Base-by-base conservation (phyloP, 2,113 vertebrate species). In the Gnathonemus longibarbis region DNA sequence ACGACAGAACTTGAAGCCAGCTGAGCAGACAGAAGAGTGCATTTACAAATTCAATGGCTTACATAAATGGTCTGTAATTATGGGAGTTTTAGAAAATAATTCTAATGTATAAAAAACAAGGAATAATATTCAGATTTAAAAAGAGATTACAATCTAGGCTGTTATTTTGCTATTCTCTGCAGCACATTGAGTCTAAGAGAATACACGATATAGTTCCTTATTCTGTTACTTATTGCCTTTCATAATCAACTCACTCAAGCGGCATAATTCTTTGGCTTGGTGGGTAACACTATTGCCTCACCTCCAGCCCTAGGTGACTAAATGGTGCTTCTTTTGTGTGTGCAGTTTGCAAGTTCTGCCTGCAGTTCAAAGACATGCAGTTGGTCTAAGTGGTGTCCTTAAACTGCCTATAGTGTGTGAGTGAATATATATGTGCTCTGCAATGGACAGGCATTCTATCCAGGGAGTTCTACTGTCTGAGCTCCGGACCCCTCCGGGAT, bases 31-130 rank as follows among this genome's bases (percentile, higher is more conserved):
- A 19, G 74, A 77, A 19, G 17, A 42, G 74, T 8, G 15, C 15
- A 80, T 80, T 80, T 80, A 80, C 31, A 80, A 80, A 80, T 80
- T 80, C 74, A 80, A 80, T 80, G 74, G 74, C 35, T 19, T 42
- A 42, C 15, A 19, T 42, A 80, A 80, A 39, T 80, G 31, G 74
- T 80, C 74, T 80, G 15, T 39, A 80, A 80, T 80, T 80, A 80
- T 80, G 4, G 74, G 74, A 80, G 74, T 80, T 77, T 19, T 80
- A 80, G 31, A 80, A 42, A 42, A 70, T 70, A 70, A 80, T 80
- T 80, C 13, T 11, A 80, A 77, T 77, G 74, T 42, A 77, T 77
- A 13, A 77, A 80, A 42, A 80, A 80, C 31, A 80, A 80, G 35
- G 11, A 80, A 80, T 80, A 42, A 39, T 35, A 80, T 80, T 35